Evolutionary conservation across 2,113 vertebrate species (phyloP), one percentile per base, ranked within the genome.

Genomic region (Marcusenius ussheri): DNA sequence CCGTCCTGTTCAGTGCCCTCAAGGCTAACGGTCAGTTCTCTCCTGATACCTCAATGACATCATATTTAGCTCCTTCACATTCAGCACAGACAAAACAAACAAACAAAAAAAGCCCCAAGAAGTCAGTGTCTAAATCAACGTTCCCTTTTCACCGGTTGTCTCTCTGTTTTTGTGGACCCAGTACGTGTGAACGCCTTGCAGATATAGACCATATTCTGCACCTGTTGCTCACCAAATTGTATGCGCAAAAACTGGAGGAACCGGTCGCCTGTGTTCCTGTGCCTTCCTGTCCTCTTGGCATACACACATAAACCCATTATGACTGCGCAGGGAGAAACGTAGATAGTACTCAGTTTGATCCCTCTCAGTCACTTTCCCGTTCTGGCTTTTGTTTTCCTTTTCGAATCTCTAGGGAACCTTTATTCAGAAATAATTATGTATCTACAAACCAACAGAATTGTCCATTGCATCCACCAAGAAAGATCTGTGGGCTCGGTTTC

Each of bases 11-110:
- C 88, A 94, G 94, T 0, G 96, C 96, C 0, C 96, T 97, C 83
- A 96, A 96, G 91, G 96, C 97, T 88, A 97, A 97, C 0, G 97
- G 97, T 97, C 85, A 94, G 93, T 45, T 1, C 47, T 39, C 1
- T 15, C 66, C 49, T 17, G 21, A 77, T 39, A 35, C 31, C 19
- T n/a, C 42, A 11, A 1, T 45, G 17, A 24, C 7, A 84, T 21
- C 80, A 10, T 84, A 2, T 47, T 84, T 21, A 6, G 19, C 24
- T n/a, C 83, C 11, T 84, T 45, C 83, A 11, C 42, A 17, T 46
- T 24, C 45, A 84, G 83, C 45, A 21, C 45, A 24, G 45, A 46
- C 15, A 45, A 45, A 42, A 83, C 35, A 83, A 19, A 42, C 27
- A 42, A 35, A 39, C 35, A 80, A 19, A 77, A 77, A 42, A 42